Evolutionary conservation across 2,888 invertebrate species (phyloP), one percentile per base, ranked within the genome.

Genomic region (Lamproptera curius): DNA sequence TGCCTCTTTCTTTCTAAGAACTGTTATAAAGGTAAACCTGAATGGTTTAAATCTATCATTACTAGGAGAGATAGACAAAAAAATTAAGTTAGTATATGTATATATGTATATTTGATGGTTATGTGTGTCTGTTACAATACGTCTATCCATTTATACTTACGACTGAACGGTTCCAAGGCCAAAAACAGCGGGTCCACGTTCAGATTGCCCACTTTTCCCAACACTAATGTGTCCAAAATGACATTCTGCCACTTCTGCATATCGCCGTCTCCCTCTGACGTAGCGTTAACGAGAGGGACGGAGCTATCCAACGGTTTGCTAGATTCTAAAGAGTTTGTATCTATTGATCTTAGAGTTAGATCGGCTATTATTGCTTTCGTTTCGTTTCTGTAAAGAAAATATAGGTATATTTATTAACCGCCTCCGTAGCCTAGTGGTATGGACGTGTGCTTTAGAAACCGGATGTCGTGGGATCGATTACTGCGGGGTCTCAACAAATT

Each of bases 181-280:
- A 96, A 78, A 70, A 93, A 96, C 51, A 92, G 91, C 0, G 96
- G 95, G 74, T 97, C 96, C 0, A 97, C 92, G 16, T 91, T 92
- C 1, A 97, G 76, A 20, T 93, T 92, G 1, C 96, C 97, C 5
- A 96, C 92, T 62, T 89, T 89, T 3, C 96, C 96, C 0, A 85
- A 89, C 1, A 91, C 87, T 1, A 97, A 87, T 8, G 93, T 93
- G 34, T 94, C 93, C 51, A 90, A 77, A 1, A 97, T 80, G 0
- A 91, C 90, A 16, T 90, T 79, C 67, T 92, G 89, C 63, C 88
- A 88, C 2, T 66, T 63, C 42, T 53, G 56, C 45, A 58, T 72
- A 50, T 73, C 68, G 52, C 63, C 57, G 41, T 74, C 73, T 53
- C 67, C 15, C 56, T 70, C 61, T 0, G 69, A 68, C 13, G 46